These are phyloP conservation scores for Danio kyathit DNA, from an alignment of 2,797 vertebrate genomes.

Conservation along the genomic window DNA sequence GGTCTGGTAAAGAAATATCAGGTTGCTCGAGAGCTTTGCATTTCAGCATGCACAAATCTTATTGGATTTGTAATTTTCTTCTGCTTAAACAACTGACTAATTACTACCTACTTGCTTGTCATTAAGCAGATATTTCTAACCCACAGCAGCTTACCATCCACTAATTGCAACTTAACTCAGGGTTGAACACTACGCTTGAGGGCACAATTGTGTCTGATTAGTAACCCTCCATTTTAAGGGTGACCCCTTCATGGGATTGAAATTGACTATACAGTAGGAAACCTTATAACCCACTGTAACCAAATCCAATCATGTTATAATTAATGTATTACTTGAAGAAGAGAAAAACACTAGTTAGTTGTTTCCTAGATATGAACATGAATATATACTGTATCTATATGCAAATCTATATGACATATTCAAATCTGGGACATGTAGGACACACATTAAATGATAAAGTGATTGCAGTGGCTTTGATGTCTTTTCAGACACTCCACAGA, in stretches of 20 bases:
- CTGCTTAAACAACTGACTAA: slow-evolving; percentile 10
- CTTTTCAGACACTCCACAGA: slow-evolving; percentile 30
- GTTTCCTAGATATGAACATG: neutral
- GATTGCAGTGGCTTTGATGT: slow-evolving; percentile 24
- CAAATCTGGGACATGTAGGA: slow-evolving; percentile 2
- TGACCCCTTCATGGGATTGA: slow-evolving; percentile 10
- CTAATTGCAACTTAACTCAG: slow-evolving; percentile 29
- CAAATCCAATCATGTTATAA: neutral
- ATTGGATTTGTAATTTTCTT: slow-evolving; percentile 9
- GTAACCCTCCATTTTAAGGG: slow-evolving; percentile 21
- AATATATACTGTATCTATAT: slow-evolving; percentile 1
- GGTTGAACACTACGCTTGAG: slow-evolving; percentile 5
- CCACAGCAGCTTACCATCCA: neutral
- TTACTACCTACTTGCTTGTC: slow-evolving; percentile 13
- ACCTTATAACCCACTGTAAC: neutral
- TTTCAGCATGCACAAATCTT: neutral
- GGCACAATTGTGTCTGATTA: slow-evolving; percentile 9
- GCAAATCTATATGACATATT: slow-evolving; percentile 3
- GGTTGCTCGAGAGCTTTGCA: neutral
- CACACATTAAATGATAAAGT: slow-evolving; percentile 17
- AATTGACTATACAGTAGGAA: neutral
- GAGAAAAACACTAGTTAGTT: too few species aligned
- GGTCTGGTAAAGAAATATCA: neutral
- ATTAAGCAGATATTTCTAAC: slow-evolving; percentile 14
- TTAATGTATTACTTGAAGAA: slow-evolving; percentile 2